phyloP scores from a whole-genome alignment of 2,797 vertebrate genomes.

The Crax fasciolata region DNA sequence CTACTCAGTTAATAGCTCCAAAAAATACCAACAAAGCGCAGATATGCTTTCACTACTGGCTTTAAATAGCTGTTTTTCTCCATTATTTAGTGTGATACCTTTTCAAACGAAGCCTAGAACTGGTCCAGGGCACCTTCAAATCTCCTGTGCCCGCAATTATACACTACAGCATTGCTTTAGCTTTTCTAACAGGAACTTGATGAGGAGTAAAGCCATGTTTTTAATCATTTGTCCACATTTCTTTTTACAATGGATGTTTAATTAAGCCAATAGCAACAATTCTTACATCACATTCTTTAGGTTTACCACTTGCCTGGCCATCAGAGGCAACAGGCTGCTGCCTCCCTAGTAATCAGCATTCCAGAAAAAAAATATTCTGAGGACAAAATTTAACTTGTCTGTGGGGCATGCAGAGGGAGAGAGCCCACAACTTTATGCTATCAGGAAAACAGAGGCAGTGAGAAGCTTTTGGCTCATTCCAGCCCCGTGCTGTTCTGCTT shows the following conservation, averaged over 20 bases:
- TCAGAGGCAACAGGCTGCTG: not conserved
- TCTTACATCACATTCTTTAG: not conserved
- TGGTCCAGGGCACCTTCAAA: not conserved
- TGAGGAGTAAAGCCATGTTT: not conserved
- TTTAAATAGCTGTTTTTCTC: not conserved
- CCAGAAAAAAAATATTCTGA: not conserved
- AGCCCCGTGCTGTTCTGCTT: not conserved
- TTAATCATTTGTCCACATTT: not conserved
- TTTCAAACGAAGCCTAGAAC: not conserved
- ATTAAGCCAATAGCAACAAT: not conserved
- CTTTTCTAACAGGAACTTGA: not conserved
- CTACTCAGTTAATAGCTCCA: conserved; percentile 22
- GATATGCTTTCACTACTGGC: not conserved
- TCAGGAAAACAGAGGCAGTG: not conserved
- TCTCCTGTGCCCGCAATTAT: not conserved
- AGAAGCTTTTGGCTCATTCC: not conserved
- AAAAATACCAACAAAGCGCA: not conserved
- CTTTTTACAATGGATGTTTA: not conserved
- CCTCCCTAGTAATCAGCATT: not conserved
- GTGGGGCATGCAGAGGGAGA: not conserved
- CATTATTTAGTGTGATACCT: not conserved
- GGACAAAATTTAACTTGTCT: not conserved
- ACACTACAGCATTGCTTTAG: not conserved
- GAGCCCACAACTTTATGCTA: not conserved
- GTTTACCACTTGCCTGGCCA: not conserved